Conservation (phyloP, 2,888 invertebrate genomes). For the Molanna angustata region DNA sequence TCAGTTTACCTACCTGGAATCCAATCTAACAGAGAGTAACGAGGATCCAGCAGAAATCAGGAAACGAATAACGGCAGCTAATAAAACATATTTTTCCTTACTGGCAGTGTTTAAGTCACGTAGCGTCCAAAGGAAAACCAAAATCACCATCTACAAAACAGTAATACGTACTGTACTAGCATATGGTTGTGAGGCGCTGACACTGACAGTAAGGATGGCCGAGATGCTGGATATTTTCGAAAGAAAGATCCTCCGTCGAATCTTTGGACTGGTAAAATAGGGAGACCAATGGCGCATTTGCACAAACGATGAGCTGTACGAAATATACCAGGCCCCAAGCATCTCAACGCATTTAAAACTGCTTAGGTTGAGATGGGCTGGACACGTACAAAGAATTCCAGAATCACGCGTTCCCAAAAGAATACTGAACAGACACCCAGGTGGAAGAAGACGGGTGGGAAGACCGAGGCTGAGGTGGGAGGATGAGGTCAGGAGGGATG, state of each 20-base stretch:
- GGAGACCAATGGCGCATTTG: background rate
- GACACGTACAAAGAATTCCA: too few relatives aligned
- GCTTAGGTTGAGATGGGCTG: too few relatives aligned
- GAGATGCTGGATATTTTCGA: background rate
- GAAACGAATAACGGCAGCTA: background rate
- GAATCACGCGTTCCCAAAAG: too few relatives aligned
- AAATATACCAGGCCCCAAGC: background rate
- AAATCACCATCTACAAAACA: background rate
- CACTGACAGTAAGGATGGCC: constrained; percentile 2
- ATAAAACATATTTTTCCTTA: background rate
- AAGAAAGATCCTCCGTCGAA: background rate
- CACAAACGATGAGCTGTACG: background rate
- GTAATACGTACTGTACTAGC: too few relatives aligned
- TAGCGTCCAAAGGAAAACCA: too few relatives aligned
- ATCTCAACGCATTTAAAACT: too few relatives aligned
- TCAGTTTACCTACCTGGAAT: too few relatives aligned
- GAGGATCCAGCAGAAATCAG: background rate
- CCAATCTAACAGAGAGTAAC: background rate
- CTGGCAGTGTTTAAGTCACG: background rate
- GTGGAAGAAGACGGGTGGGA: background rate
- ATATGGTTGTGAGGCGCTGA: background rate
- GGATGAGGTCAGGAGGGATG: background rate
- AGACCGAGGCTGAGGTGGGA: background rate
- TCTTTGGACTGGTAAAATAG: background rate
- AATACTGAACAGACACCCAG: background rate